phyloP scores from a whole-genome alignment of 1,140 invertebrate species.

The Thalassaphorura encarpata region DNA sequence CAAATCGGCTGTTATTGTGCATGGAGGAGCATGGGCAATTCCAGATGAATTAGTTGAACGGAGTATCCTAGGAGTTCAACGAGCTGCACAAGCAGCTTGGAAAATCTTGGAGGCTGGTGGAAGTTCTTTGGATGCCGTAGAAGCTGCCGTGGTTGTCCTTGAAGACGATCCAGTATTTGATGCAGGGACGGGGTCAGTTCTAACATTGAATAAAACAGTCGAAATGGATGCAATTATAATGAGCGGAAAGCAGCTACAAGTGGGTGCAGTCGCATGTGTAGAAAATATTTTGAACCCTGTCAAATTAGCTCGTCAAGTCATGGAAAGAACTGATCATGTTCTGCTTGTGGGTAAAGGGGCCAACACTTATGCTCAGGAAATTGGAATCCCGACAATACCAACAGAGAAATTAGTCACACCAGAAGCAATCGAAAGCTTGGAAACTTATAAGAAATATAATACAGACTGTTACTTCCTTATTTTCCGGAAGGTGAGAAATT shows the following conservation, averaged over 20 bases:
- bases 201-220: conserved; percentile 53
- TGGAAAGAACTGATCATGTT: conserved; percentile 44
- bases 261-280: conserved; percentile 42
- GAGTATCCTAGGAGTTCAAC: conserved; percentile 57
- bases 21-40: conserved; percentile 61
- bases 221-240: conserved; percentile 59
- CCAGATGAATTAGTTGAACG: conserved; percentile 45
- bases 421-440: too few relatives aligned
- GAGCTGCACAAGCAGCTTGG: conserved; percentile 50
- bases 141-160: conserved; percentile 59
- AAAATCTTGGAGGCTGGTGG: conserved; percentile 43
- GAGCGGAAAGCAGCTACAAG: conserved; percentile 22
- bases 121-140: conserved; percentile 59
- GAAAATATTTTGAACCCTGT: conserved; percentile 40
- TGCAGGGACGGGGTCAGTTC: conserved; percentile 48
- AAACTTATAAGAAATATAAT: too few relatives aligned
- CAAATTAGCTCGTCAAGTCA: conserved; percentile 40
- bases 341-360: conserved; percentile 41
- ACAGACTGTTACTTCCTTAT: too few relatives aligned
- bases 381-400: conserved; percentile 42
- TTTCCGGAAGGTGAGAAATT: too few relatives aligned
- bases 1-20: conserved; percentile 48
- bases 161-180: conserved; percentile 71
- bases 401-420: too few relatives aligned
- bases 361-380: conserved; percentile 40